These are phyloP conservation scores for Strigamia transsilvanica DNA, from an alignment of 2,888 invertebrate species.

Conservation along the genomic window DNA sequence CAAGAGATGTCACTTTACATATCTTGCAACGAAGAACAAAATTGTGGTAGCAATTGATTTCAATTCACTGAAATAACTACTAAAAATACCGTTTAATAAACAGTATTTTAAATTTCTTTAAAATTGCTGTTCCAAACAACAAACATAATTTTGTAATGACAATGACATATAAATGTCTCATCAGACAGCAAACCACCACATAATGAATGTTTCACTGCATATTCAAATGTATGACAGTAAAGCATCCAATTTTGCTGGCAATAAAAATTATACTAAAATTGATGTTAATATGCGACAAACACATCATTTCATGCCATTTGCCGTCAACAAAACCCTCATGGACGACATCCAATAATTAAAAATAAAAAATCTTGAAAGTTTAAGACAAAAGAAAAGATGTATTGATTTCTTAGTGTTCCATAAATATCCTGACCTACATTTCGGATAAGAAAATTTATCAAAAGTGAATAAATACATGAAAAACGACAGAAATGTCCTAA, in stretches of 20 bases:
- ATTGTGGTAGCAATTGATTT: no score
- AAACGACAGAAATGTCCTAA: background rate
- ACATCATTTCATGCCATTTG: background rate
- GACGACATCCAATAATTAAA: background rate
- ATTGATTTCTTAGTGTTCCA: constrained; percentile 15
- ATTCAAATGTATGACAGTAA: background rate
- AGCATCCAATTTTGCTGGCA: background rate
- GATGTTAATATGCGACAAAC: background rate
- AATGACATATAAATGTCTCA: background rate
- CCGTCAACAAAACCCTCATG: no score
- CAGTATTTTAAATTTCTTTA: no score
- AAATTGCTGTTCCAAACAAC: background rate
- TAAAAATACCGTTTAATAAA: no score
- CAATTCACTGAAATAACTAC: no score
- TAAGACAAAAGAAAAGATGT: background rate
- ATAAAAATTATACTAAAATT: background rate
- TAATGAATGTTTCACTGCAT: background rate
- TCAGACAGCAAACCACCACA: background rate
- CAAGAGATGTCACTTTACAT: background rate
- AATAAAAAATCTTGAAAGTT: background rate
- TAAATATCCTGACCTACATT: constrained; percentile 13
- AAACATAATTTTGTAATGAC: background rate
- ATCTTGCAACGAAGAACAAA: background rate
- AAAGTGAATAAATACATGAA: background rate
- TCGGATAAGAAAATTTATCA: background rate